Conservation (phyloP, 2,113 vertebrate genomes). For the Onychostruthus taczanowskii region DNA sequence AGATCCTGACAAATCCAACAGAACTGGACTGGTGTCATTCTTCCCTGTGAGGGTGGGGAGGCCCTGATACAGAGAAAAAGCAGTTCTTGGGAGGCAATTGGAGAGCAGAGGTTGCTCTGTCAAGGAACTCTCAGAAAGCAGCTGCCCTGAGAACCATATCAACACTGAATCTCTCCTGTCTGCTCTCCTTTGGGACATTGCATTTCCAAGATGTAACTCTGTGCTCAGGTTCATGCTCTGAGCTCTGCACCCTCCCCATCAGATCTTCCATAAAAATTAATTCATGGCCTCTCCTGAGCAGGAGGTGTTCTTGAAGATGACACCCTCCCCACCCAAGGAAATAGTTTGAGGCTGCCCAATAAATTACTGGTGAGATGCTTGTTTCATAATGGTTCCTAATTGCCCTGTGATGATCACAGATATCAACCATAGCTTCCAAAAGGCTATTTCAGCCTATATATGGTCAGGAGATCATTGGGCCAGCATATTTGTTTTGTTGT, state of each 20-base stretch:
- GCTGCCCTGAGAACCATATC: background rate
- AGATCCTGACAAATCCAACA: background rate
- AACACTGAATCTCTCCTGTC: background rate
- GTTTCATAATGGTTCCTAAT: conserved; percentile 39
- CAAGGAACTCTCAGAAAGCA: background rate
- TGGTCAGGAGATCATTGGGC: conserved; percentile 48
- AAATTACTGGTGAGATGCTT: background rate
- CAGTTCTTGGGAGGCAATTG: background rate
- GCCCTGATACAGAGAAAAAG: background rate
- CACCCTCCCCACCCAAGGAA: background rate
- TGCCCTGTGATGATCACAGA: conserved; percentile 46
- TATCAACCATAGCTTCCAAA: conserved; percentile 55
- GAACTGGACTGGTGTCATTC: background rate
- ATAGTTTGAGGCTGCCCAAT: background rate
- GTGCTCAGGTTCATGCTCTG: background rate
- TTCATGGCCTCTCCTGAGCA: background rate
- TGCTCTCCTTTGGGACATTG: background rate
- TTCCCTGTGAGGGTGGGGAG: background rate
- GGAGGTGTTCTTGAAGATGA: background rate
- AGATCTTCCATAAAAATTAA: background rate
- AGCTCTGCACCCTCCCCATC: background rate
- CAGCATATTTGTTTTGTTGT: conserved; percentile 63
- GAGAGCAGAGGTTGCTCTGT: background rate
- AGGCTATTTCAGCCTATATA: conserved; percentile 64
- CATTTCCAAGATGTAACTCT: background rate